phyloP scores from a whole-genome alignment of 2,797 vertebrate genomes.

The Premnoplex brunnescens region DNA sequence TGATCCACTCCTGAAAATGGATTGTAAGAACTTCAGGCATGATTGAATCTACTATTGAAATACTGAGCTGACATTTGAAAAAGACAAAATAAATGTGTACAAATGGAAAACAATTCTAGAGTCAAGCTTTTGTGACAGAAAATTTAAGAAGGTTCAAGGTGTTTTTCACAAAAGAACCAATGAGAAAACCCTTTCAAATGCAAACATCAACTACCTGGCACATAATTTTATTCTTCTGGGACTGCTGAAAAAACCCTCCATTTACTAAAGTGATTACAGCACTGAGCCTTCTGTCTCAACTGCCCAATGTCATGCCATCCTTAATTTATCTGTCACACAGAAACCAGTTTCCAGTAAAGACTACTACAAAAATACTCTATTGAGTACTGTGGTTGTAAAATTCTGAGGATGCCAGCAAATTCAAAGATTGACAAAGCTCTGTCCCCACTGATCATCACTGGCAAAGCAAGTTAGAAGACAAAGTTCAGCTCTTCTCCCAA shows the following conservation, averaged over 20 bases:
- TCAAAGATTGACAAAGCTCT: background rate
- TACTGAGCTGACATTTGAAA: conserved; percentile 8
- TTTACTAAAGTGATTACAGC: background rate
- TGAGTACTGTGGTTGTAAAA: background rate
- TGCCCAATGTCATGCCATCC: background rate
- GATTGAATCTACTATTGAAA: conserved; percentile 14
- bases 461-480: background rate
- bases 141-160: background rate
- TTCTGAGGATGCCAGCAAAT: background rate
- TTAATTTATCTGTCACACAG: background rate
- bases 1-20: background rate
- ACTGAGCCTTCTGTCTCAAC: background rate
- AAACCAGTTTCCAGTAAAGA: background rate
- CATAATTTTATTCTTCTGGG: background rate
- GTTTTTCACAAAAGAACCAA: background rate
- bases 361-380: background rate
- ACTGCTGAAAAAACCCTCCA: background rate
- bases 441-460: background rate
- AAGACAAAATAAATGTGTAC: background rate
- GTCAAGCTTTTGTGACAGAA: background rate
- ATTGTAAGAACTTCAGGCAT: background rate
- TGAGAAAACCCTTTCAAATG: background rate
- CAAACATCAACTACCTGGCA: background rate
- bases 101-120: background rate
- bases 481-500: conserved; percentile 4